phyloP scores from a whole-genome alignment of 2,797 vertebrate species.

The Limosa lapponica region DNA sequence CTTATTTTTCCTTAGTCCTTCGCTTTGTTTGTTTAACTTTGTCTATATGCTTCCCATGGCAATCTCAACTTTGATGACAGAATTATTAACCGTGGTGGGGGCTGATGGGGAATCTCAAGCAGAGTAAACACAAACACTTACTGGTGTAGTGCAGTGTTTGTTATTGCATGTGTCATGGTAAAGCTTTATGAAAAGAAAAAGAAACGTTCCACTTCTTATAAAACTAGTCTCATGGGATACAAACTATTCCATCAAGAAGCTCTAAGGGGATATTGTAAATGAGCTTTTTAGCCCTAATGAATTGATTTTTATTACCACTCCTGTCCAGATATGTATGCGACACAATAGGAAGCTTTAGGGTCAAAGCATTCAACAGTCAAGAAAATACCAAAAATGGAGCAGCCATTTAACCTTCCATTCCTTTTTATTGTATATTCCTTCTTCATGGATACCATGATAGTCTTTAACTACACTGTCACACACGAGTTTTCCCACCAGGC shows the following conservation, averaged over 20 bases:
- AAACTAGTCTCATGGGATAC: not conserved
- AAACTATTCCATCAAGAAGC: not conserved
- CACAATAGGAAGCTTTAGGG: not conserved
- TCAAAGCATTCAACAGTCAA: not conserved
- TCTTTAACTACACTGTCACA: not conserved
- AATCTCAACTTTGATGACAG: conserved; percentile 55
- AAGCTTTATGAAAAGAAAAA: conserved; percentile 27
- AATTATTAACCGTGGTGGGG: conserved; percentile 50
- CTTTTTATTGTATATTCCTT: not conserved
- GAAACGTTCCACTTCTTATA: conserved; percentile 33
- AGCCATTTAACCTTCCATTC: not conserved
- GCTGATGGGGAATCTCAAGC: conserved; percentile 43
- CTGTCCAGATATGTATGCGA: not conserved
- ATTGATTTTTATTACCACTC: not conserved
- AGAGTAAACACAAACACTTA: conserved; percentile 62
- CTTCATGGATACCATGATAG: not conserved
- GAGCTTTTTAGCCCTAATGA: not conserved
- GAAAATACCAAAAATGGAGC: not conserved
- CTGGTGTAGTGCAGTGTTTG: not conserved
- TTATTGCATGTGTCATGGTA: conserved; percentile 50
- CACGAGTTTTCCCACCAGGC: not conserved
- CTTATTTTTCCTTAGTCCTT: conserved; percentile 57
- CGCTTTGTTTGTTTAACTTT: conserved; percentile 55
- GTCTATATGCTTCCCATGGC: conserved; percentile 65
- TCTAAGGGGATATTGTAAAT: not conserved